These are phyloP conservation scores for Coturnix japonica DNA, from an alignment of 2,113 vertebrate genomes.

Conservation along the genomic window DNA sequence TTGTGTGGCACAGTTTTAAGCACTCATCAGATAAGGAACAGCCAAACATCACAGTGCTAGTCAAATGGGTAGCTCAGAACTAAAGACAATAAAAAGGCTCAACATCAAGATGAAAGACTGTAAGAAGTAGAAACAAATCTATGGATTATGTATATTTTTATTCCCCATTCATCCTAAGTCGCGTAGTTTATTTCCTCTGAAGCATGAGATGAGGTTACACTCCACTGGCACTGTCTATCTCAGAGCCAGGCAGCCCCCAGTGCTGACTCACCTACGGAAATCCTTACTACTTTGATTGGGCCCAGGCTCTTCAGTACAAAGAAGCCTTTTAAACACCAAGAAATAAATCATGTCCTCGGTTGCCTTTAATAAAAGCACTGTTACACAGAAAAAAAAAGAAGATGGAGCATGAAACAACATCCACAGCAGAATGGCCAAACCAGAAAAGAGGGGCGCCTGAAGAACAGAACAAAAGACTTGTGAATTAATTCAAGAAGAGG, in stretches of 20 bases:
- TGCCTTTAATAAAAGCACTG: conserved; percentile 16
- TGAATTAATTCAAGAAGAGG: neutral
- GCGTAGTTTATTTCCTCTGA: neutral
- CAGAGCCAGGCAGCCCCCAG: neutral
- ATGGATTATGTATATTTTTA: neutral
- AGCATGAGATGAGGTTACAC: neutral
- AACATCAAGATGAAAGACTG: neutral
- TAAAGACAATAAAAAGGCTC: neutral
- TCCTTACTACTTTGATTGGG: neutral
- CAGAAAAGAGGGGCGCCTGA: neutral
- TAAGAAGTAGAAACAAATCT: neutral
- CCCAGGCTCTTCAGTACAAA: conserved; percentile 35
- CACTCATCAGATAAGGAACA: neutral
- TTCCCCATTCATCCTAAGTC: neutral
- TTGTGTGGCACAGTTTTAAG: neutral
- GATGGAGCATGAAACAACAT: conserved; percentile 23
- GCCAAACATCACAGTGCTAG: neutral
- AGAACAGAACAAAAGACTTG: neutral
- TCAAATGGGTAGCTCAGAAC: neutral
- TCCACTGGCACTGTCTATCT: neutral
- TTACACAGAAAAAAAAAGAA: neutral
- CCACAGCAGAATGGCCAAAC: neutral
- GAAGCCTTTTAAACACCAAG: conserved; percentile 15
- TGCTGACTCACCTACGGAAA: conserved; percentile 28
- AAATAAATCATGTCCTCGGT: conserved; percentile 40